Base-by-base conservation (phyloP, 2,797 vertebrate genomes). In the Catostomus latipinnis region DNA sequence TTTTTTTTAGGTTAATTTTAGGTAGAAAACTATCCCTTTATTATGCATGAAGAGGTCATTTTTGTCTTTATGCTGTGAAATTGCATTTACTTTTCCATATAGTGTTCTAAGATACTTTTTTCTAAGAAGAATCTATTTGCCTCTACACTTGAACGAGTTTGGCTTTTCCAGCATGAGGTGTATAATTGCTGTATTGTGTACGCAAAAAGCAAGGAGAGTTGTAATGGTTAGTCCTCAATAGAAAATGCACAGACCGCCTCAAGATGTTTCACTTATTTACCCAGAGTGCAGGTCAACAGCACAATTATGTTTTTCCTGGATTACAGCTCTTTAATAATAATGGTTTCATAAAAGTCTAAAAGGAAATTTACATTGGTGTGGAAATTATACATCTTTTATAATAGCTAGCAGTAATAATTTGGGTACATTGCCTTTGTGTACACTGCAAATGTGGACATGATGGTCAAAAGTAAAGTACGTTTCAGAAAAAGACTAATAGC, bases 201-300 rank as follows among this genome's bases (percentile, higher is more conserved):
- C 56, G 60, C 56, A 34, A 66, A 66, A 61, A 49, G 9, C 46
- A 61, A 58, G 60, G 16, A 13, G 1, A 45, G 14, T 67, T 68
- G 68, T 82, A 62, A 73, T 73, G 74, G 43, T 11, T 52, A 10
- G 56, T 76, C 22, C 53, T 76, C 14, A 62, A 76, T 6, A 16
- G 74, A 16, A 34, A 46, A 74, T 10, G 48, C 11, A 72, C 9
- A 0, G 11, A 52, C 14, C 1, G 45, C 48, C 45, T 18, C 22
- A 22, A 69, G 14, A 61, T 3, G 6, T 12, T 73, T 69, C 56
- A 72, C 34, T 22, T 72, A 67, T 77, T 46, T 67, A 34, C 10
- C 61, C 6, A 46, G 18, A 53, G 48, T 13, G 71, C 62, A 72
- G 13, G 16, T 68, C 50, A 8, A 61, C 56, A 81, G 50, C 78